A percentile compares a stretch with the other conserved stretches of the same genome.
Conservation (phyloP, 2,113 vertebrate genomes). For the Oncorhynchus tshawytscha region DNA sequence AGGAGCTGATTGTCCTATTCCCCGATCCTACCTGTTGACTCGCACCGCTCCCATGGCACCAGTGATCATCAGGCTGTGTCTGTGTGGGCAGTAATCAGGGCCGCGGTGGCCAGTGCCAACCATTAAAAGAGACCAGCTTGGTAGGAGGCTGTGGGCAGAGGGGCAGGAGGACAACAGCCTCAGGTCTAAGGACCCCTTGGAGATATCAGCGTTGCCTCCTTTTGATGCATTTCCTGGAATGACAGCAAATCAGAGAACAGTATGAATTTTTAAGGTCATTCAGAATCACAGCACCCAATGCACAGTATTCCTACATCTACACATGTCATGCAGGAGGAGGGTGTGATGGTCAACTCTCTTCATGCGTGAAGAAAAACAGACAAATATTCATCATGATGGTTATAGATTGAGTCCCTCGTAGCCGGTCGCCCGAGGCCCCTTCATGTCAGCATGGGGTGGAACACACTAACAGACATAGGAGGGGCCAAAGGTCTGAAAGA, state of each 20-base stretch:
- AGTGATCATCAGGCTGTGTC: conserved; percentile 68
- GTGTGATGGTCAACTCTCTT: conserved; percentile 7
- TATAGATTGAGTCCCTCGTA: conserved; percentile 57
- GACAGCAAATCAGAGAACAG: neutral
- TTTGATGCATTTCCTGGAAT: conserved; percentile 52
- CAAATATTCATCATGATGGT: conserved; percentile 64
- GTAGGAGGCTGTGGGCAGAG: conserved; percentile 39
- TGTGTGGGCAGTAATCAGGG: conserved; percentile 65
- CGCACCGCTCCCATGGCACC: conserved; percentile 74
- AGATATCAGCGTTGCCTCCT: conserved; percentile 33
- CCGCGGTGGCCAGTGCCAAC: conserved; percentile 66
- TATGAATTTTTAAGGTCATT: neutral
- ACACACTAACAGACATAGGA: conserved; percentile 60
- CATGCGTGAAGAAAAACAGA: conserved; percentile 50
- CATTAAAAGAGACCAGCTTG: conserved; percentile 61
- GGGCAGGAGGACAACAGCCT: conserved; percentile 12
- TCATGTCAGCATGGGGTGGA: conserved; percentile 54
- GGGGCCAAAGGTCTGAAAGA: conserved; percentile 63
- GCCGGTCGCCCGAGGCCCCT: conserved; percentile 61
- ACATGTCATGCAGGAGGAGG: neutral
- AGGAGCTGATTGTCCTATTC: neutral
- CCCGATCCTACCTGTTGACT: conserved; percentile 63
- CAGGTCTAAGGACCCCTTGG: conserved; percentile 47
- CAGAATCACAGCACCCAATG: neutral
- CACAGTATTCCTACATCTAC: neutral